Evolutionary conservation across 2,888 invertebrate species (phyloP), one percentile per base, ranked within the genome.

Genomic region (Crocallis elinguaria): DNA sequence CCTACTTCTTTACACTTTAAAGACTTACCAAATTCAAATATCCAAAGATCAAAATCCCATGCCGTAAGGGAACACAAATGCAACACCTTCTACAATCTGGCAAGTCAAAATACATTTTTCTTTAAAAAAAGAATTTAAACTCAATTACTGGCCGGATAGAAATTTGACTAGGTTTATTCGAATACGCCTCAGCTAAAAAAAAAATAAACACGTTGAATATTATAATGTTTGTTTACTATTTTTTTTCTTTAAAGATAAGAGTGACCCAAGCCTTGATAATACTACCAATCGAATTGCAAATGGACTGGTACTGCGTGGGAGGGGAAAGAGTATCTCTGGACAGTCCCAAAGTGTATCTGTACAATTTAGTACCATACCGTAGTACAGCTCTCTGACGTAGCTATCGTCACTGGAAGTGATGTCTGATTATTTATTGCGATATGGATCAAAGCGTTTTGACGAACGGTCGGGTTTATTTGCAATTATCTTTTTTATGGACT

Each of bases 61-160:
- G 64, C 6, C 84, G 66, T 11, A 82, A 45, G 2, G 84, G 84
- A 0, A 83, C 4, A 39, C 79, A 84, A 16, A 64, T 66, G 30
- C 76, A 82, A 39, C 83, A 84, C 41, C 79, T 66, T 14, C 50
- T 67, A 27, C 69, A 81, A 36, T 73, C 75, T 0, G 83, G 82
- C 39, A 80, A 64, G 63, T 83, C 79, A 12, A 77, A 43, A 49
- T 60, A 65, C 79, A 79, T 79, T 49, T 38, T 59, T 9, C 7
- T 12, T 7, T 23, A 19, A 17, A 46, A 16, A 25, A 25, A 19
- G 17, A 30, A 8, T 1, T 2, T 17, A 29, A 29, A 37, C 13
- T 7, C 17, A 49, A 25, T 17, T 21, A 44, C 35, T 33, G 25
- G 38, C 30, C 19, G n/a, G n/a, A 4, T 13, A 27, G 6, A n/a